Base-by-base conservation (phyloP, 2,888 invertebrate species). In the Xestia sexstrigata region DNA sequence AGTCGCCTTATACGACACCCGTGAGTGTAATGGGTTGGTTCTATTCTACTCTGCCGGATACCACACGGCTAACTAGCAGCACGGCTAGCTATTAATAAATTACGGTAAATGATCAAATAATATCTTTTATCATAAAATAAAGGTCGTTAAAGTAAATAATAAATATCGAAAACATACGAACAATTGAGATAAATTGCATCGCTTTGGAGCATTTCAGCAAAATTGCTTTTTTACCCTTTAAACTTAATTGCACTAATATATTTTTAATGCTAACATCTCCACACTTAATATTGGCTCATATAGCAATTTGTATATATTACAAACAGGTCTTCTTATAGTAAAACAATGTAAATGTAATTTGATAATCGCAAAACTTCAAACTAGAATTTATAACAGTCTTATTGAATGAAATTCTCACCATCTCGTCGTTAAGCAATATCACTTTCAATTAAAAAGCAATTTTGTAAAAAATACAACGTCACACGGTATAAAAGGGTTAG, bases 401-500 rank as follows among this genome's bases (percentile, higher is more conserved):
- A 70, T 73, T 76, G 52, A 30, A 67, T 76, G 30, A 30, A 65
- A 72, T 70, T 75, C 78, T 79, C 60, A 71, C 70, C 71, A 17
- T 81, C 78, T 63, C 63, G 42, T 86, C 78, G 85, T 87, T 81
- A 85, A 58, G 55, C 80, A 69, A 80, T 83, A 87, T 78, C 78
- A 73, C 63, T 85, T 85, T 81, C 80, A 88, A 87, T 89, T 89
- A 89, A 83, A 89, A 84, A 89, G 80, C 79, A 75, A 88, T 88
- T 88, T 83, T 69, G 74, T 76, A 42, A 83, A 87, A 83, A 85
- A 81, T 72, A 76, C 69, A 71, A 70, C 84, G 82, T 83, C 85
- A 83, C 82, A 88, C 77, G 76, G 63, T 75, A 60, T 76, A 84
- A 84, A 87, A 88, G 83, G 83, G 84, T 73, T 80, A 52, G n/a